Base-by-base conservation (phyloP, 2,888 invertebrate species). In the Homarus gammarus region DNA sequence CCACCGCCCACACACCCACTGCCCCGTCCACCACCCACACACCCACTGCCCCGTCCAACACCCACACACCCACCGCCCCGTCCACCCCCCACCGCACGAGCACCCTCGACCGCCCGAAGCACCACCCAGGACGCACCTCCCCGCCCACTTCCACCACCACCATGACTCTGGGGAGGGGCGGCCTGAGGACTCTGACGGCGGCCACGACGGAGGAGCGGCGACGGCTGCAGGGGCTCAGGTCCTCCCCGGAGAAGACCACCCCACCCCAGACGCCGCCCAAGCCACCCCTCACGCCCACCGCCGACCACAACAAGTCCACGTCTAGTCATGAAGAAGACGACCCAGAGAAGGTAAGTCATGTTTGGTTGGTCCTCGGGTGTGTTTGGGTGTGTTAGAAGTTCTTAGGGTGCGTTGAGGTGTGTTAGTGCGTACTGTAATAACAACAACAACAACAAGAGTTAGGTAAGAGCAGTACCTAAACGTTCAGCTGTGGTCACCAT, bases 121-220 rank as follows among this genome's bases (percentile, higher is more conserved):
- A 84, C 79, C 61, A 61, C 31, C 36, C 33, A 33, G 49, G 56
- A n/a, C 82, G 84, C n/a, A 40, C 51, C 0, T 64, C 79, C 15
- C 78, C 72, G 6, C 78, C 72, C 36, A 49, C 83, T 6, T 27
- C 89, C 18, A 82, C 89, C 27, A 73, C 82, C 1, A 89, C 89
- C 61, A 83, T 89, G 91, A 91, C 91, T 12, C 68, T 91, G 36
- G 91, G 91, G 22, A 40, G 91, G n/a, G 89, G 86, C 49, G 90
- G 90, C 27, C 83, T 89, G 78, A 36, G 87, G 38, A 44, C 82
- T 22, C 73, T 87, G 33, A 82, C 87, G 40, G 38, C 81, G 15
- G 81, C 87, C 33, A 75, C 85, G 10, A 38, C 84, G 27, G 84
- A 77, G 79, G 89, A 89, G 56, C 84, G 89, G 33, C 51, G 75